A percentile compares a stretch with the other conserved stretches of the same genome.
Evolutionary conservation across 2,888 invertebrate species (phyloP).

Genomic region (Beris chalybata): DNA sequence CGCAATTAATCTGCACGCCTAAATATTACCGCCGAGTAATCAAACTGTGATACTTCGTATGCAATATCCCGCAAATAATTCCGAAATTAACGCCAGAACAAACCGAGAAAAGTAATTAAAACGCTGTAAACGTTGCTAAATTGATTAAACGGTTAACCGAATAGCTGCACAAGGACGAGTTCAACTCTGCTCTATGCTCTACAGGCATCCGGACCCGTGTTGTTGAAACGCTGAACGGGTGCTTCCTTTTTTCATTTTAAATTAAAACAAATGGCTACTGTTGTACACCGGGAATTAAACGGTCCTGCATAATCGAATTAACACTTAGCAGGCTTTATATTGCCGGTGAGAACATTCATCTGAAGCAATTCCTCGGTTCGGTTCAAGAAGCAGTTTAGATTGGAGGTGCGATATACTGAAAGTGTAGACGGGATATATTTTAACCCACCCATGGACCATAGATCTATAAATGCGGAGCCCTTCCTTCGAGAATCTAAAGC

Average conservation of each 20-base stretch:
- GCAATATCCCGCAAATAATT: too few species aligned
- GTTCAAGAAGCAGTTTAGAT: conserved; percentile 26
- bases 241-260: conserved; percentile 20
- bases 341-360: conserved; percentile 29
- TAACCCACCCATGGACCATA: too few species aligned
- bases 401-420: conserved; percentile 5
- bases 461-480: conserved; percentile 6
- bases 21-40: too few species aligned
- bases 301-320: conserved; percentile 37
- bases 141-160: conserved; percentile 37
- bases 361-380: conserved; percentile 24
- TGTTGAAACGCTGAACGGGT: background rate
- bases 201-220: background rate
- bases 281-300: conserved; percentile 31
- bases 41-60: too few species aligned
- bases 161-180: conserved; percentile 15
- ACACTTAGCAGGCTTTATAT: conserved; percentile 18
- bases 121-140: conserved; percentile 34
- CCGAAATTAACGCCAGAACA: too few species aligned
- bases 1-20: too few species aligned
- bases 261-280: conserved; percentile 36
- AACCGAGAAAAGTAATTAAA: conserved; percentile 33
- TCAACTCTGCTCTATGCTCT: background rate
- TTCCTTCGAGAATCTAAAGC: conserved; percentile 16
- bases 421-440: background rate